These are phyloP conservation scores for Scaptomyza pallida DNA, from an alignment of 1,140 invertebrate genomes.

Conservation along the genomic window DNA sequence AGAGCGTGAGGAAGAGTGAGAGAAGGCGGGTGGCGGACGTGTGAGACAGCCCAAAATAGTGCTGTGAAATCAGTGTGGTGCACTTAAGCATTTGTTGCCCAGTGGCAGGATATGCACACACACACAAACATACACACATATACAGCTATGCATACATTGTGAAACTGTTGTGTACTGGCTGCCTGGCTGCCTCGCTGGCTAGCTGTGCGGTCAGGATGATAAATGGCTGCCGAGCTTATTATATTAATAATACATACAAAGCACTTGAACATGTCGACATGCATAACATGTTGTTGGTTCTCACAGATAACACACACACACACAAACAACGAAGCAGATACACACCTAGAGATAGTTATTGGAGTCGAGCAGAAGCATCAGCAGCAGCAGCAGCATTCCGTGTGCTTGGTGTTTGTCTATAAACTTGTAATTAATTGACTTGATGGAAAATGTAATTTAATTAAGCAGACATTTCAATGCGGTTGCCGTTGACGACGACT, in stretches of 20 bases:
- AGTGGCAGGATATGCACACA: constrained; percentile 22
- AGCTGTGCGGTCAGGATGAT: constrained; percentile 59
- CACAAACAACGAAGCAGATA: constrained; percentile 17
- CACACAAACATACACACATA: constrained; percentile 15
- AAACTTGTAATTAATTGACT: constrained; percentile 83
- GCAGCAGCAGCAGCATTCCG: constrained; percentile 30
- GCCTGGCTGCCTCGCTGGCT: constrained; percentile 4
- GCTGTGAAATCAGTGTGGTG: constrained; percentile 59
- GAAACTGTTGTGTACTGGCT: constrained; percentile 2
- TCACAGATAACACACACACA: constrained; percentile 42
- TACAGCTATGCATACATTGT: constrained; percentile 13
- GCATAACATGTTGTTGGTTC: constrained; percentile 69
- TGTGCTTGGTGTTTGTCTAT: constrained; percentile 56
- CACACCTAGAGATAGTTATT: constrained; percentile 12
- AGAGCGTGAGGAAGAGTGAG: too few relatives aligned
- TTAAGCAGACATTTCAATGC: constrained; percentile 80
- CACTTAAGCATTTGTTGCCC: constrained; percentile 48
- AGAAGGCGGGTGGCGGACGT: background rate
- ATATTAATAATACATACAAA: constrained; percentile 82
- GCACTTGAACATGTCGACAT: constrained; percentile 79
- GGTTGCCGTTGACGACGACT: constrained; percentile 61
- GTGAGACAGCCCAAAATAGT: constrained; percentile 13
- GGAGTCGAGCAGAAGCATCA: background rate
- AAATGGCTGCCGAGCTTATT: constrained; percentile 78
- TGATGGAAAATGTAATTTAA: constrained; percentile 83